Evolutionary conservation across 2,888 invertebrate species (phyloP).

Genomic region (Tridacna gigas): DNA sequence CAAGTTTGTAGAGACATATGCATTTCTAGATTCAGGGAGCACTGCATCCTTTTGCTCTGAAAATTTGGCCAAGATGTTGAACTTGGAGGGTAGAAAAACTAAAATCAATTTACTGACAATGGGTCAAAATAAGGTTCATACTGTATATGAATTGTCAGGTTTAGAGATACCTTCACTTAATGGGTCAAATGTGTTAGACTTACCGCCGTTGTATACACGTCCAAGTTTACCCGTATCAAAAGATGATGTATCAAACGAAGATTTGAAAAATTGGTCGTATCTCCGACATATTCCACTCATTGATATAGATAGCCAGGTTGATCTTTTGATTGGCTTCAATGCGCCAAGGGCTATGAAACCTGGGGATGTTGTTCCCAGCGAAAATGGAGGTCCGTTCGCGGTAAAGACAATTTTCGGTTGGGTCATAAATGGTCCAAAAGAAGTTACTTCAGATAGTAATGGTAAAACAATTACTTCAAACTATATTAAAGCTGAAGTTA

Average conservation of each 20-base stretch:
- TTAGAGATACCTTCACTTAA: slow-evolving; percentile 35
- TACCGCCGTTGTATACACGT: slow-evolving; percentile 30
- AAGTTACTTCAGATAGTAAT: slow-evolving; percentile 8
- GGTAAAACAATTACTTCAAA: slow-evolving; percentile 19
- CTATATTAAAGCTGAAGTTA: neutral
- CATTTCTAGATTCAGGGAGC: slow-evolving; percentile 53
- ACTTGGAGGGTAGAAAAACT: slow-evolving; percentile 25
- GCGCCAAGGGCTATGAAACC: slow-evolving; percentile 61
- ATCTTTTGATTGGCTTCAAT: slow-evolving; percentile 53
- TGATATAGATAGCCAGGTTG: slow-evolving; percentile 46
- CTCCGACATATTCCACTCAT: slow-evolving; percentile 32
- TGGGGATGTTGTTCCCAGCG: slow-evolving; percentile 54
- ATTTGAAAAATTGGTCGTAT: slow-evolving; percentile 42
- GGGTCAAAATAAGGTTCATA: slow-evolving; percentile 15
- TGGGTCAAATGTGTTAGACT: slow-evolving; percentile 24
- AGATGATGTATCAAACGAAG: slow-evolving; percentile 24
- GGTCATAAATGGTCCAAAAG: slow-evolving; percentile 4
- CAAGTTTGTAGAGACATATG: slow-evolving; percentile 44
- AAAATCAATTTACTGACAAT: slow-evolving; percentile 37
- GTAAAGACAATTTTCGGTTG: too few relatives aligned
- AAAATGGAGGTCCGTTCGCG: slow-evolving; percentile 46
- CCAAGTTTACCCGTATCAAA: slow-evolving; percentile 29
- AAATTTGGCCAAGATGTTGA: slow-evolving; percentile 3
- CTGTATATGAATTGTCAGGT: slow-evolving; percentile 5
- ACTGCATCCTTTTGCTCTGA: slow-evolving; percentile 46